Evolutionary conservation across 2,888 invertebrate species (phyloP), one percentile per base, ranked within the genome.

Genomic region (Campoletis raptor): DNA sequence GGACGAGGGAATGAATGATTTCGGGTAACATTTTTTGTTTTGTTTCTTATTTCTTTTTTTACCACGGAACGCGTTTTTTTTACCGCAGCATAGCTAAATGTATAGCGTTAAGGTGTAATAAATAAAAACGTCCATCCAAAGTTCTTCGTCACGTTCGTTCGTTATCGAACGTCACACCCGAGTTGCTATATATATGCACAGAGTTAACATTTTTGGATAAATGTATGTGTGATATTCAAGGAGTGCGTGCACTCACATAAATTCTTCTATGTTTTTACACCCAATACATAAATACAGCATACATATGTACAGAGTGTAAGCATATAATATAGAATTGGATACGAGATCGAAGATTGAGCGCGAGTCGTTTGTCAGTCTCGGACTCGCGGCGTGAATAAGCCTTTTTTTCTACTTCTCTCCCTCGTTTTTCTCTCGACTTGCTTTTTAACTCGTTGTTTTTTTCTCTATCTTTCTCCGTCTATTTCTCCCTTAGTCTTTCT

Each of bases 331-430:
- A 83, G 76, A 88, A 88, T 87, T 83, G 85, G 87, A 85, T 85
- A 69, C 85, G 81, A 88, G 88, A 88, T 88, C 87, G 85, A 87
- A 88, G 88, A 88, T 88, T 87, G 88, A 88, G 83, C 87, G 78
- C 74, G 86, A 85, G 87, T 87, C 88, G 88, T 88, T 88, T 88
- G 88, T 88, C 87, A 88, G 87, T 87, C 87, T 78, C 76, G 82
- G 77, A 70, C 85, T 84, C 48, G 57, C 57, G 82, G 84, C 85
- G 87, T 86, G 87, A 86, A 86, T 86, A 81, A 81, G 74, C 57
- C 85, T 85, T 85, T 79, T 80, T 67, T 42, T 52, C 24, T 77
- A n/a, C 70, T 67, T 76, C 40, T 72, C 61, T 73, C 40, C 30
- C 69, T 67, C 61, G 61, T 64, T 77, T 76, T 36, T 74, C 21